Evolutionary conservation across 2,888 invertebrate species (phyloP), one percentile per base, ranked within the genome.

Genomic region (Eupithecia tripunctaria): DNA sequence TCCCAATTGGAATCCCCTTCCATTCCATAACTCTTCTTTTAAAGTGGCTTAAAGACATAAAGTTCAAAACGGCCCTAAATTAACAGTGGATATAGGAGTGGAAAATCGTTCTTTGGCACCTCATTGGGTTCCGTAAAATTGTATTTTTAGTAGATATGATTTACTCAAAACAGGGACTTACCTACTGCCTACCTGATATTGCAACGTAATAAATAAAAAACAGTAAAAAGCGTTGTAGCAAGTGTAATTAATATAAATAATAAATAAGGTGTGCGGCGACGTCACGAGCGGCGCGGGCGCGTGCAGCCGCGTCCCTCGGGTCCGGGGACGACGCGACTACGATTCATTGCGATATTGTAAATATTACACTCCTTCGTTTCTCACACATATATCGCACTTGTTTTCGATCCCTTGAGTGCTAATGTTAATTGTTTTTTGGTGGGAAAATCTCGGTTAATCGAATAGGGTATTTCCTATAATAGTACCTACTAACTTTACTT

Each of bases 221-320:
- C 74, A 78, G 79, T 82, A 85, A 87, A 87, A 84, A 84, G 80
- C 82, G 79, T 82, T 82, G 84, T 84, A 86, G 83, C 82, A 79
- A 78, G 78, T 83, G 81, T 91, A 91, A 91, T 92, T 88, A 91
- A 86, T 86, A 88, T 92, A 86, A 92, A 91, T 92, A 92, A 91
- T 92, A 92, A 90, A 92, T 91, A 91, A 87, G 84, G 83, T 81
- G 79, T 82, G 82, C 78, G 81, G 80, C 79, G 76, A 78, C 84
- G 85, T 82, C 82, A 82, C 82, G 76, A 78, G 82, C 82, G 81
- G 82, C 73, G 83, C 80, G 84, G 82, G 81, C 83, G 84, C 76
- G 77, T 71, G 80, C 68, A 82, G n/a, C n/a, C n/a, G 79, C 68
- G 67, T 47, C 71, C 88, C 88, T 60, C 38, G 89, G 86, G 89